A percentile compares a stretch with the other conserved stretches of the same genome.
Conservation (phyloP, 2,797 vertebrate species). For the Macrochelys suwanniensis region DNA sequence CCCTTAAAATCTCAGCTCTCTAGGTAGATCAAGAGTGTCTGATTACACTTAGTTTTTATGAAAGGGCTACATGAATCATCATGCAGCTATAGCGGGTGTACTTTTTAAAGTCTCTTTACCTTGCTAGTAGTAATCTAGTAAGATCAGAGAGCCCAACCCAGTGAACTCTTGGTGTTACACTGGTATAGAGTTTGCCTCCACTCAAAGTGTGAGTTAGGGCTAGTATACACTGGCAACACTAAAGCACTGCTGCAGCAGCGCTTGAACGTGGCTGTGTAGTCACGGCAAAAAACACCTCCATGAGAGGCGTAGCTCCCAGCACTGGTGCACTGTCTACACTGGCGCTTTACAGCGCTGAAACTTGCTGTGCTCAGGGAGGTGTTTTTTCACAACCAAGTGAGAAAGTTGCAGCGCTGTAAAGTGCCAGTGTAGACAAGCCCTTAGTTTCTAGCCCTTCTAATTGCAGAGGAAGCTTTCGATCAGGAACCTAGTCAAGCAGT, state of each 20-base stretch:
- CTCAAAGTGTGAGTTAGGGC: neutral
- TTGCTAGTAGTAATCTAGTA: neutral
- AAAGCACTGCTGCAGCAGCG: no score
- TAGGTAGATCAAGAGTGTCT: neutral
- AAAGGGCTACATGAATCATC: neutral
- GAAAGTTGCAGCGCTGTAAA: no score
- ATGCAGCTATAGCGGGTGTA: neutral
- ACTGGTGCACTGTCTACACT: no score
- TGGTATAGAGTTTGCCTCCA: neutral
- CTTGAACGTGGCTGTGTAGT: no score
- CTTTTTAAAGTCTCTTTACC: neutral
- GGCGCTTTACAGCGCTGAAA: no score
- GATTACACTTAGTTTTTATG: neutral
- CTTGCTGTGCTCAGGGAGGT: no score
- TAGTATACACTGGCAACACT: no score
- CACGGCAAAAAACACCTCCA: no score
- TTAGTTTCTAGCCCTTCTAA: neutral
- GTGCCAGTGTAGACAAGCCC: no score
- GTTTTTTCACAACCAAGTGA: no score
- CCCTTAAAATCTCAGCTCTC: neutral
- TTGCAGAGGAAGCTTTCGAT: neutral
- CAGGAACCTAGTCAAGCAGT: neutral
- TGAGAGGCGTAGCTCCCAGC: no score
- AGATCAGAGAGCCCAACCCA: neutral
- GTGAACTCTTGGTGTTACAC: neutral